Percentiles rank a stretch among this genome's conserved stretches.
phyloP scores from a whole-genome alignment of 2,888 invertebrate genomes.

The Drosophila mimetica region DNA sequence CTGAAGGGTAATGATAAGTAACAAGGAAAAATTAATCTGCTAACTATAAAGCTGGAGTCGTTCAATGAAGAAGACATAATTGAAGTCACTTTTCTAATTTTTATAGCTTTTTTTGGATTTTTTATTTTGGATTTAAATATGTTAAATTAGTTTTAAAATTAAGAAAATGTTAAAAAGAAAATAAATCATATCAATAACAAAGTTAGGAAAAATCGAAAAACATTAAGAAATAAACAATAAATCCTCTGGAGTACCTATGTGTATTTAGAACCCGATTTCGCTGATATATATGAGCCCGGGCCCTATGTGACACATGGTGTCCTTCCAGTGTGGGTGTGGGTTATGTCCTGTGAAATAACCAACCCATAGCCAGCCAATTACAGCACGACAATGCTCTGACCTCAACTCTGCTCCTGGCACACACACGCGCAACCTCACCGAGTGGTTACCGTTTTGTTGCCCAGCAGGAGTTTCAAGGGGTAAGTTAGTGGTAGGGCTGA shows the following conservation, averaged over 20 bases:
- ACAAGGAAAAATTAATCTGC: too few species aligned
- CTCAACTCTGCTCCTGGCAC: slow-evolving; percentile 25
- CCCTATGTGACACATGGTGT: slow-evolving; percentile 11
- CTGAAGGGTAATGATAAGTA: too few species aligned
- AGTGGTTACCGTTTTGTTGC: slow-evolving; percentile 38
- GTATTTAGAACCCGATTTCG: slow-evolving; percentile 2
- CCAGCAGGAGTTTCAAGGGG: slow-evolving; percentile 16
- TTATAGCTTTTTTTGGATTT: too few species aligned
- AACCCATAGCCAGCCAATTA: slow-evolving; percentile 33
- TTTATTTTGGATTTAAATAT: too few species aligned
- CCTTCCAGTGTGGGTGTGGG: slow-evolving; percentile 8
- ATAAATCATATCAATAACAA: too few species aligned
- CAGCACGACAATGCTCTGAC: slow-evolving; percentile 36
- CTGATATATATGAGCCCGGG: slow-evolving; percentile 1
- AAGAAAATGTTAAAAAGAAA: too few species aligned
- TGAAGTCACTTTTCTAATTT: too few species aligned
- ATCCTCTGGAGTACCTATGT: background rate
- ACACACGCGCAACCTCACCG: slow-evolving; percentile 7
- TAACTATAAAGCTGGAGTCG: too few species aligned
- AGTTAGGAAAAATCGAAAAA: too few species aligned
- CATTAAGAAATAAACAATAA: background rate
- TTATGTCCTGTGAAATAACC: slow-evolving; percentile 10
- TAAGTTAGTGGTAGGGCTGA: slow-evolving; percentile 12
- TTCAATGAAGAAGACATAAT: too few species aligned
- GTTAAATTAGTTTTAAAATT: too few species aligned